These are phyloP conservation scores for Limnothrissa miodon DNA, from an alignment of 2,113 vertebrate genomes.

Conservation along the genomic window DNA sequence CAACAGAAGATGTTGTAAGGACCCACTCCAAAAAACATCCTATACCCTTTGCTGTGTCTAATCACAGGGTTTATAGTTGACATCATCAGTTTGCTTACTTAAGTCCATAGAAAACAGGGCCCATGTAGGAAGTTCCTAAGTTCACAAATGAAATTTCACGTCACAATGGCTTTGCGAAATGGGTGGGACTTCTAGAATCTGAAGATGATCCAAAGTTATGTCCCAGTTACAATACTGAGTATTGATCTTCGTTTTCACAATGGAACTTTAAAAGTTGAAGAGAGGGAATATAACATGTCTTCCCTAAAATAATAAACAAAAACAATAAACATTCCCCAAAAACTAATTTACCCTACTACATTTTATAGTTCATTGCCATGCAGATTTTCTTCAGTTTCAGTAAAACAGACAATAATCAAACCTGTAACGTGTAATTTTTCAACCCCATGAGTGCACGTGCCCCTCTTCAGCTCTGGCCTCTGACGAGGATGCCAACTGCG, in stretches of 20 bases:
- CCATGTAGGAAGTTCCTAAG: no score
- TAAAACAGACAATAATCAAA: not conserved
- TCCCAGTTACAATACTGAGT: not conserved
- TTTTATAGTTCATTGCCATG: not conserved
- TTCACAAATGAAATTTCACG: not conserved
- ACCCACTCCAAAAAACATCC: not conserved
- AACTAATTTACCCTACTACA: not conserved
- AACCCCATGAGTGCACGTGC: not conserved
- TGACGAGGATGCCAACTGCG: not conserved
- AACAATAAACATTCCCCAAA: not conserved
- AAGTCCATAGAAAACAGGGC: not conserved
- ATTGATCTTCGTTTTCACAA: not conserved
- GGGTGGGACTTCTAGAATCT: not conserved
- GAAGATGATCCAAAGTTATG: not conserved
- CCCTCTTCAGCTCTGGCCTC: not conserved
- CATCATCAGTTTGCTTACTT: no score
- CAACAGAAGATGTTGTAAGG: not conserved
- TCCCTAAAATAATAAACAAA: no score
- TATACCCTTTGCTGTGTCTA: not conserved
- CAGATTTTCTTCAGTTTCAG: not conserved
- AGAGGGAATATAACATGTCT: not conserved
- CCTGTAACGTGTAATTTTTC: not conserved
- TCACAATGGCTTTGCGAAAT: not conserved
- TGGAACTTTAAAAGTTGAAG: not conserved
- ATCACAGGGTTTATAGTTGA: not conserved